Evolutionary conservation across 2,888 invertebrate genomes (phyloP), one percentile per base, ranked within the genome.

Genomic region (Drosophila nigricruria): DNA sequence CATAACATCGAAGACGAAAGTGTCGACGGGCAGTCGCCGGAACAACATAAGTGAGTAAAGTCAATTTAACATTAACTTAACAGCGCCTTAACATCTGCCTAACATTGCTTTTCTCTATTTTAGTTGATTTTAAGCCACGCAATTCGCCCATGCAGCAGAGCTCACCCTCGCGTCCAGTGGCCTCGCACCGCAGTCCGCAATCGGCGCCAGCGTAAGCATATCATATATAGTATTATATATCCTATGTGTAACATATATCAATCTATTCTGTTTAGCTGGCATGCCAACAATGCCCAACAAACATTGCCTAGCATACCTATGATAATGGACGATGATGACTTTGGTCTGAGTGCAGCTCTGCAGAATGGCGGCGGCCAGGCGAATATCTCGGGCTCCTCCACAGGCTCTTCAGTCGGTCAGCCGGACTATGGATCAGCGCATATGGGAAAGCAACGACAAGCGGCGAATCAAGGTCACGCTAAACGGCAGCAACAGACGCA

Each of bases 271-370:
- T 8, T 50, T 23, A 96, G 95, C 72, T 95, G 95, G 94, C 94
- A 95, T 79, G 93, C 93, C 62, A 95, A 94, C 76, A 94, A 95
- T 79, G 94, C 95, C 52, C 95, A 95, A 92, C 95, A 96, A 78
- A 95, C 96, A 10, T 93, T 96, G 76, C 96, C 96, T 78, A 96
- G 95, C 82, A 93, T 96, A 75, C 96, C 96, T 77, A 95, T 96
- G 49, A 93, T 95, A 69, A 96, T 96, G 90, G 96, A 96, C 89
- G 96, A 96, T 82, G 93, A 92, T 80, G 89, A 90, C 66, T 91
- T 87, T 78, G 90, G 89, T 45, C 70, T 91, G 81, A 73, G 79
- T 77, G 81, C 82, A 69, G 81, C 86, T 81, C 70, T 77, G 71
- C 65, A 78, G 47, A 89, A 87, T 68, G 86, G 83, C 45, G 49